A percentile compares a stretch with the other conserved stretches of the same genome.
These are phyloP conservation scores for Drymodes brunneopygia DNA, from an alignment of 2,113 vertebrate species.

Conservation along the genomic window DNA sequence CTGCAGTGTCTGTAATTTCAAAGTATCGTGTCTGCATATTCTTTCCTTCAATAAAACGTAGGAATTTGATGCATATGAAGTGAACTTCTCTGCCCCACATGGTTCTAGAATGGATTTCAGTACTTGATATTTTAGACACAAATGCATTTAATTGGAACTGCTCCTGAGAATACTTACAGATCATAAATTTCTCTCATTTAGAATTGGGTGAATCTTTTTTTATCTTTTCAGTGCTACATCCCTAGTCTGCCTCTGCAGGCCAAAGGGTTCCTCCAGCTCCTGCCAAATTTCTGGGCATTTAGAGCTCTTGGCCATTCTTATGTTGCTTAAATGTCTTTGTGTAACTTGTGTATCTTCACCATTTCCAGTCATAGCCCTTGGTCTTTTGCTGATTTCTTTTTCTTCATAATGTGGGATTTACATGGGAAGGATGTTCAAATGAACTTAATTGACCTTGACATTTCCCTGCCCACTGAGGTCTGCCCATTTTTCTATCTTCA, in stretches of 20 bases:
- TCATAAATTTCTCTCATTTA: neutral
- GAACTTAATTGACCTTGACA: neutral
- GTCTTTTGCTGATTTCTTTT: neutral
- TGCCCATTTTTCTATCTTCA: neutral
- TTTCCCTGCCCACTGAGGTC: neutral
- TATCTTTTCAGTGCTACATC: neutral
- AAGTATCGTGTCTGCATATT: neutral
- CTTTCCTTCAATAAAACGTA: neutral
- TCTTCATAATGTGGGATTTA: neutral
- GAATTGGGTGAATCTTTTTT: neutral
- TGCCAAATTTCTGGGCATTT: neutral
- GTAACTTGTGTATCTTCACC: neutral
- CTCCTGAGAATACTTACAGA: neutral
- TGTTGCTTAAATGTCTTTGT: neutral
- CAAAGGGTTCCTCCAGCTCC: neutral
- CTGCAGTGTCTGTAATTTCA: neutral
- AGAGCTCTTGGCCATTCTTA: neutral
- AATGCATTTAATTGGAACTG: neutral
- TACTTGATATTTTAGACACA: neutral
- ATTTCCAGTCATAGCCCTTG: neutral
- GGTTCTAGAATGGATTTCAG: neutral
- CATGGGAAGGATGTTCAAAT: neutral
- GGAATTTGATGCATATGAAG: neutral
- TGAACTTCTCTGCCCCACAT: neutral
- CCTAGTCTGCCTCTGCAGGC: neutral